phyloP scores from a whole-genome alignment of 2,113 vertebrate species.

The Rhea pennata region DNA sequence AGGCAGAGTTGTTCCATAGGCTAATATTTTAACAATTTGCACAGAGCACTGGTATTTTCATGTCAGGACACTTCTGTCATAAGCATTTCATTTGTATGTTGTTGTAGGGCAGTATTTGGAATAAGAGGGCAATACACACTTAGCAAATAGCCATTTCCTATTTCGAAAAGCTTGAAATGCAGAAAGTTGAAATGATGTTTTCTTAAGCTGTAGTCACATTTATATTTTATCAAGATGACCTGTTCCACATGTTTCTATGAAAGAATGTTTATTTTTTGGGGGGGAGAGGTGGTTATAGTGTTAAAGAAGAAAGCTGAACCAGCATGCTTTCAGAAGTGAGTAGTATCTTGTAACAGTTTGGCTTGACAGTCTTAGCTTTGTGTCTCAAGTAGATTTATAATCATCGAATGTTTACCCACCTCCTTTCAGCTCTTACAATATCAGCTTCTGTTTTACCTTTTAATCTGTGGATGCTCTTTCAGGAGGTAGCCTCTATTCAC shows the following conservation, averaged over 20 bases:
- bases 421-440: constrained; percentile 10
- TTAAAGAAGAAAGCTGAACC: background rate
- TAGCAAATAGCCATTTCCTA: background rate
- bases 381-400: background rate
- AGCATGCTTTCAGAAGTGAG: background rate
- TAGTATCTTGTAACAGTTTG: background rate
- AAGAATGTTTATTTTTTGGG: background rate
- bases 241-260: background rate
- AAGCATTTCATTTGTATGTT: background rate
- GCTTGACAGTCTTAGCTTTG: constrained; percentile 12
- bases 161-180: background rate
- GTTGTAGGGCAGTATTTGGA: background rate
- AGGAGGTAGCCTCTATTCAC: background rate
- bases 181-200: background rate
- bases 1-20: background rate
- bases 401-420: constrained; percentile 9
- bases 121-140: background rate
- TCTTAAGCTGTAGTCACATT: background rate
- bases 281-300: background rate
- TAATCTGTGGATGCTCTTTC: background rate
- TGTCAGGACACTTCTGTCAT: background rate
- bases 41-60: background rate
- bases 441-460: background rate
- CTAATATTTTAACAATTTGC: background rate
- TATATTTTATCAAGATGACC: background rate